Conservation (phyloP, 2,888 invertebrate species). For the Euspilapteryx auroguttella region DNA sequence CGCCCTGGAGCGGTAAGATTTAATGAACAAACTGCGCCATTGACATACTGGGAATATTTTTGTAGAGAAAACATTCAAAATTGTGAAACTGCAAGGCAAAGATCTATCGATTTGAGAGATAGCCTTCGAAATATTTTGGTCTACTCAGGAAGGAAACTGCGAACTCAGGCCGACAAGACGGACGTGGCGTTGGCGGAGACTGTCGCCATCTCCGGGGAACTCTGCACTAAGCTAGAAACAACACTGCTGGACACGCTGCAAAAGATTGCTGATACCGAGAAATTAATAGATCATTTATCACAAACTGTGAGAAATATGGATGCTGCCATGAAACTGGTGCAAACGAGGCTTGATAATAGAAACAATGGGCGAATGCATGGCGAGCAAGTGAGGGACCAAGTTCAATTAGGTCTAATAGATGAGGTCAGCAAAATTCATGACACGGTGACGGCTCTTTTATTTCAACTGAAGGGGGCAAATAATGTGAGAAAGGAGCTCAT, state of each 20-base stretch:
- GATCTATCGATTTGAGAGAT: slow-evolving; percentile 71
- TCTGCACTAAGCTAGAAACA: slow-evolving; percentile 70
- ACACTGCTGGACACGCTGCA: slow-evolving; percentile 70
- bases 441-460: slow-evolving; percentile 66
- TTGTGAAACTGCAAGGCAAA: slow-evolving; percentile 74
- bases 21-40: slow-evolving; percentile 67
- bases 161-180: slow-evolving; percentile 80
- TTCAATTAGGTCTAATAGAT: slow-evolving; percentile 76
- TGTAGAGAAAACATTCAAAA: slow-evolving; percentile 76
- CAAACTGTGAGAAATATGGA: slow-evolving; percentile 75
- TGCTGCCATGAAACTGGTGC: slow-evolving; percentile 82
- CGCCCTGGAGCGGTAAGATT: slow-evolving; percentile 80
- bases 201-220: slow-evolving; percentile 76
- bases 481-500: slow-evolving; percentile 48
- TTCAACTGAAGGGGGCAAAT: slow-evolving; percentile 69
- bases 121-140: slow-evolving; percentile 73
- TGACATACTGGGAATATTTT: slow-evolving; percentile 84
- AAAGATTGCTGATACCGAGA: slow-evolving; percentile 77
- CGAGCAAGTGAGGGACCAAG: slow-evolving; percentile 81
- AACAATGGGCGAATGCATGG: slow-evolving; percentile 73
- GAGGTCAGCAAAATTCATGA: slow-evolving; percentile 74
- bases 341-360: slow-evolving; percentile 81
- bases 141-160: slow-evolving; percentile 77
- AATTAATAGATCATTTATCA: slow-evolving; percentile 69
- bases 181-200: slow-evolving; percentile 76